Evolutionary conservation across 2,113 vertebrate species (phyloP), one percentile per base, ranked within the genome.

Genomic region (Cyprinodon tularosa): DNA sequence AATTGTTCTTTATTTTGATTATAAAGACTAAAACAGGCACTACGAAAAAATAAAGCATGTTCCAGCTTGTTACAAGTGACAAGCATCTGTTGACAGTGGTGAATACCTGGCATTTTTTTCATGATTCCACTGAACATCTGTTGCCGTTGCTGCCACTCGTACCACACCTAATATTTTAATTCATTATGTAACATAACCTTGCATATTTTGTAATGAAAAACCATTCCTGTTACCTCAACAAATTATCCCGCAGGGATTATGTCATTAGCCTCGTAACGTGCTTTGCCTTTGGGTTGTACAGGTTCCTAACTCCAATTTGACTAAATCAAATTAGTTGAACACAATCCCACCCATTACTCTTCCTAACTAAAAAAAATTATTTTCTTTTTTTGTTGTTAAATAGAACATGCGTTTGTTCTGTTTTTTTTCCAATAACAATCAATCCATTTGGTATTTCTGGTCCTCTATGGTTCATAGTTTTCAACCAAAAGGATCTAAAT

Each of bases 21-120:
- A 3, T 75, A 22, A 60, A 20, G 14, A 50, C 7, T 47, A 37
- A 67, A 77, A 76, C 1, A 36, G 39, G 10, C 9, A 3, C 60
- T 37, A 37, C 48, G 3, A 60, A 66, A 70, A 57, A 50, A 13
- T 42, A 14, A 53, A 64, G 20, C 50, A 15, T 53, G 11, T 4
- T 13, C 36, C 4, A 17, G 62, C 62, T 12, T 63, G 53, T 61
- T 38, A 15, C 8, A 60, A 20, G 40, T 39, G 36, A 80, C 29
- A 14, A 0, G 2, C 76, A 81, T 76, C 66, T 78, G 66, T 37
- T 75, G 78, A 78, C 42, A 73, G 64, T 11, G 14, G 36, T 5
- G 39, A 83, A 89, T 87, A 37, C 50, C 77, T 79, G 12, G 68
- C 10, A 84, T 84, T 60, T 76, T 90, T 81, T 12, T 59, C 6